Evolutionary conservation across 2,888 invertebrate genomes (phyloP).

Genomic region (Brenthis ino): DNA sequence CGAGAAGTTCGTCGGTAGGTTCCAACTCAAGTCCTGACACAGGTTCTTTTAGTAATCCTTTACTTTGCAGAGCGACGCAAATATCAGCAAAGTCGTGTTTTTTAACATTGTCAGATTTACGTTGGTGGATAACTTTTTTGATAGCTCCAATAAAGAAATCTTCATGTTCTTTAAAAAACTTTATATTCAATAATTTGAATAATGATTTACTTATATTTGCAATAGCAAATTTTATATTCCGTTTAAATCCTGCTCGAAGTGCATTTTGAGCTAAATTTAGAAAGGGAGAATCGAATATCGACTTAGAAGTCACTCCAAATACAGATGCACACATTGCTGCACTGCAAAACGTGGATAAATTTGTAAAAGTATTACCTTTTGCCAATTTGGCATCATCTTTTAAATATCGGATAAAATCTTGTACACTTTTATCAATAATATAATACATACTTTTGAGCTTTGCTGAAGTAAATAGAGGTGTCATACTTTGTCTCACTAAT

Average conservation of each 20-base stretch:
- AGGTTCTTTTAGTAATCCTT: constrained; percentile 52
- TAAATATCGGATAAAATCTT: constrained; percentile 47
- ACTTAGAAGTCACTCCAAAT: constrained; percentile 56
- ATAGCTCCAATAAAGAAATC: constrained; percentile 60
- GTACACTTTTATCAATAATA: constrained; percentile 49
- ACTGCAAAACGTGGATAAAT: constrained; percentile 43
- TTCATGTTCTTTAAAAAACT: constrained; percentile 53
- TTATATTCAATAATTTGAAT: constrained; percentile 48
- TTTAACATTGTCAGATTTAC: constrained; percentile 51
- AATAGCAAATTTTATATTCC: constrained; percentile 42
- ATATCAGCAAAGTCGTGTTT: constrained; percentile 63
- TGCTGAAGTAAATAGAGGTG: constrained; percentile 51
- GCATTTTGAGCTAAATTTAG: constrained; percentile 42
- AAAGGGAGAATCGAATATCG: constrained; percentile 54
- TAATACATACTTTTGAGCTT: constrained; percentile 56
- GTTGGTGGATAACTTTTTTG: constrained; percentile 53
- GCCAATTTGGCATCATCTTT: constrained; percentile 49
- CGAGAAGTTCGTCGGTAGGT: constrained; percentile 60
- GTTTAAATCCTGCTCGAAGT: constrained; percentile 29
- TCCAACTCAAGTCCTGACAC: constrained; percentile 54
- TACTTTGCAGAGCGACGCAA: constrained; percentile 57
- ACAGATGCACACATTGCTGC: constrained; percentile 54
- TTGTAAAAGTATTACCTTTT: constrained; percentile 43
- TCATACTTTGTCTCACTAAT: constrained; percentile 51
- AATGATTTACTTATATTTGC: constrained; percentile 34